Evolutionary conservation across 2,888 invertebrate genomes (phyloP).

Genomic region (Zaprionus bogoriensis): DNA sequence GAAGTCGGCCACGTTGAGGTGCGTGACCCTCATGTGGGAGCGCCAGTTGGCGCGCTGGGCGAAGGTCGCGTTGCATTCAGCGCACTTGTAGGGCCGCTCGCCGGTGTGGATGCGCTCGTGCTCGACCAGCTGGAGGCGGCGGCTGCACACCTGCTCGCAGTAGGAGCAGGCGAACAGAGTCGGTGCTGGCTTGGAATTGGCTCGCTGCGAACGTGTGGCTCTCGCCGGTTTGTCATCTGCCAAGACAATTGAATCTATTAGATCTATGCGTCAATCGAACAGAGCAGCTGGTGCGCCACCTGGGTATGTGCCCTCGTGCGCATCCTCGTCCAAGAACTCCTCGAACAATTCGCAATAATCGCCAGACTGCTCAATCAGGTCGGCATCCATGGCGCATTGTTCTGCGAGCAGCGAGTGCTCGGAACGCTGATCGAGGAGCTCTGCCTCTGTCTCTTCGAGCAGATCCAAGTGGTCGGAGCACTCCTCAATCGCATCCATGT

Average conservation of each 20-base stretch:
- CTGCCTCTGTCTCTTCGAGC: background rate
- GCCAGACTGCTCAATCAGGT: background rate
- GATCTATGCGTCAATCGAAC: background rate
- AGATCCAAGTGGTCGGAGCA: background rate
- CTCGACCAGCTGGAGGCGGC: constrained; percentile 90
- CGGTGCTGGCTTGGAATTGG: background rate
- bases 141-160: constrained; percentile 81
- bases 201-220: no score
- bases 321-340: background rate
- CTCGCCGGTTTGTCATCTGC: background rate
- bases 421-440: background rate
- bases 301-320: background rate
- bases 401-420: background rate
- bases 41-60: constrained; percentile 92
- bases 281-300: background rate
- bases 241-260: background rate
- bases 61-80: constrained; percentile 90
- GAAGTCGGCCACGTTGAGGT: constrained; percentile 88
- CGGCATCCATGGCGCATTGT: background rate
- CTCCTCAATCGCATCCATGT: background rate
- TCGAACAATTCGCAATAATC: background rate
- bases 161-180: constrained; percentile 11
- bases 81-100: constrained; percentile 91
- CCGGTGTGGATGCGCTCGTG: constrained; percentile 92
- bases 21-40: constrained; percentile 91